phyloP scores from a whole-genome alignment of 2,797 vertebrate genomes.

The Paedocypris micromegethes region DNA sequence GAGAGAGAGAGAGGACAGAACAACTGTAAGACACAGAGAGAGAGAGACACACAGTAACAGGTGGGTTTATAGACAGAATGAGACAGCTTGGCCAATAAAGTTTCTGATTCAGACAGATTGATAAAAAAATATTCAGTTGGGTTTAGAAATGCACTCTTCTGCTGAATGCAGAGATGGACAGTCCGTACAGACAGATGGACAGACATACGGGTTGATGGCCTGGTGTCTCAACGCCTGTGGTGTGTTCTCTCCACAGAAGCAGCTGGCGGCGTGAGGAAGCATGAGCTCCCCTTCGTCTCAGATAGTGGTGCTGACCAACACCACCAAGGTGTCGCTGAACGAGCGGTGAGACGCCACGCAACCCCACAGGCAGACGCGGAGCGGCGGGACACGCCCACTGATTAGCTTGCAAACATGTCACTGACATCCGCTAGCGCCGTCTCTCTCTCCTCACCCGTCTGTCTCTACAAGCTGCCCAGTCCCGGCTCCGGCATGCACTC shows the following conservation, averaged over 20 bases:
- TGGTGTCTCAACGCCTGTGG: too few species aligned
- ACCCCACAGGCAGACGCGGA: slow-evolving; percentile 64
- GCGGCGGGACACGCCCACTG: slow-evolving; percentile 53
- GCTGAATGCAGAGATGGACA: too few species aligned
- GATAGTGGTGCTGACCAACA: slow-evolving; percentile 99
- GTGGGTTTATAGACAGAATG: too few species aligned
- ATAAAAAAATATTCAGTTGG: too few species aligned
- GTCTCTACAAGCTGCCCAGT: slow-evolving; percentile 56
- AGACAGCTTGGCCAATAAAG: too few species aligned
- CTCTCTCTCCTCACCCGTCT: slow-evolving; percentile 43
- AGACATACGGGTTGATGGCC: too few species aligned
- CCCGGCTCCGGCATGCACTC: slow-evolving; percentile 47
- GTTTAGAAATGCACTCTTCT: too few species aligned
- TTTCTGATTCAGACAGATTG: too few species aligned
- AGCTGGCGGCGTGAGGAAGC: slow-evolving; percentile 50
- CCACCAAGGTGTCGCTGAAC: slow-evolving; percentile 99
- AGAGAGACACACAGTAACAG: too few species aligned
- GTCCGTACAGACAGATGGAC: too few species aligned
- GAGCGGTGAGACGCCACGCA: slow-evolving; percentile 96
- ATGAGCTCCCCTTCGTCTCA: slow-evolving; percentile 92
- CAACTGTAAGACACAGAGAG: too few species aligned
- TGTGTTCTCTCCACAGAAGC: slow-evolving; percentile 47
- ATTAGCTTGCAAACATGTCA: slow-evolving; percentile 1
- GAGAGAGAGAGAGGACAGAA: too few species aligned
- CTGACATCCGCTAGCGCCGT: slow-evolving; percentile 48